Evolutionary conservation across 2,888 invertebrate genomes (phyloP), one percentile per base, ranked within the genome.

Genomic region (Brenthis ino): DNA sequence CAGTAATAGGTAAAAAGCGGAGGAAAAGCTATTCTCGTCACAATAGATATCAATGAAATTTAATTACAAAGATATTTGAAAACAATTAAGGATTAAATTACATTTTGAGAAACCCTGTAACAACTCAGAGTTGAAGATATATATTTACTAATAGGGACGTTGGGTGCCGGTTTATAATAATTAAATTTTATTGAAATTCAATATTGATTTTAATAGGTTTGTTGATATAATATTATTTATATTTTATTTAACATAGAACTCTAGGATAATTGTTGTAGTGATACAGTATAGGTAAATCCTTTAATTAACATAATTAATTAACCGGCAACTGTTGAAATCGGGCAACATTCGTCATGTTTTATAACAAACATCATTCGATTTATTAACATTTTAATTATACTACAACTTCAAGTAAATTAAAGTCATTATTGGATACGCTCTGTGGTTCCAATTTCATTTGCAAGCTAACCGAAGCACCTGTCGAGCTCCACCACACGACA

Each of bases 381-480:
- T 43, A 43, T 43, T 43, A 43, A 43, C 37, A 43, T 11, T 43
- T 43, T 14, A 47, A 24, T n/a, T 5, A 48, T 48, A 28, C 8
- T 48, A 51, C n/a, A 14, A 48, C 16, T 50, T 11, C 64, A 16
- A 58, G n/a, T 56, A 57, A 68, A 65, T 65, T 63, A 65, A 68
- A 47, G 20, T 53, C 13, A 33, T 63, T 37, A 57, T 57, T 64
- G 63, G 68, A 64, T 64, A 55, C 47, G n/a, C 51, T 16, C 6
- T 66, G 69, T 50, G 66, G 71, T 60, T 50, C 28, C 47, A 60
- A 66, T 71, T 69, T 64, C 54, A 69, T 69, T 69, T 58, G 56
- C 58, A 57, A 71, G 68, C 71, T 58, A 65, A 68, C 68, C 68
- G 50, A 63, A 61, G 20, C 24, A 53, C 50, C 55, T 50, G 20